Conservation (phyloP, 2,797 vertebrate species). For the Erpetoichthys calabaricus region DNA sequence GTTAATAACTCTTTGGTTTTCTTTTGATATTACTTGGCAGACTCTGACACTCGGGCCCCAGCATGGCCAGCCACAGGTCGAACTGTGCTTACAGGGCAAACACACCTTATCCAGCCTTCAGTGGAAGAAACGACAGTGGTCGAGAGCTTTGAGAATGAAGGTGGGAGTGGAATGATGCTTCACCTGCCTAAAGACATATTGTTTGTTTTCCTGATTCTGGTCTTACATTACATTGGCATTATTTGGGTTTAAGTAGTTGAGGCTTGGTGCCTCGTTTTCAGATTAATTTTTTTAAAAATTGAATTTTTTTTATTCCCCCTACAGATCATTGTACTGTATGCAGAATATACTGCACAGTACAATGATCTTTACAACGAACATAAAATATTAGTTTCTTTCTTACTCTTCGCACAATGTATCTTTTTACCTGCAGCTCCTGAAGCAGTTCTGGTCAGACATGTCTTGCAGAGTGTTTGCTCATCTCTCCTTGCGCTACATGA, state of each 20-base stretch:
- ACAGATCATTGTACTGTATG: too few species aligned
- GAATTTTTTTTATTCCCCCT: too few species aligned
- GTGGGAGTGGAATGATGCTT: constrained; percentile 19
- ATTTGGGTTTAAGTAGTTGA: background rate
- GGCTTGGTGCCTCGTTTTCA: background rate
- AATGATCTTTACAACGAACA: too few species aligned
- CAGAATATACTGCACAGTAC: too few species aligned
- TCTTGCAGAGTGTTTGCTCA: constrained; percentile 53
- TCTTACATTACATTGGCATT: background rate
- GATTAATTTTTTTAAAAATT: background rate
- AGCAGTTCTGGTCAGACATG: constrained; percentile 30
- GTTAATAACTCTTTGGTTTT: background rate
- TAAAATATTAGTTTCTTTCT: too few species aligned
- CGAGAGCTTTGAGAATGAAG: constrained; percentile 11
- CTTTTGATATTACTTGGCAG: constrained; percentile 26
- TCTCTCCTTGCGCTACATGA: constrained; percentile 56
- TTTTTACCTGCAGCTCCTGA: constrained; percentile 28
- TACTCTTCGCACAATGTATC: background rate
- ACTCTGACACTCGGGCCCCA: constrained; percentile 59
- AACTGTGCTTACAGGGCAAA: constrained; percentile 33
- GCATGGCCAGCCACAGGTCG: constrained; percentile 66
- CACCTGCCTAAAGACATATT: too few species aligned
- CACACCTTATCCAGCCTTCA: constrained; percentile 27
- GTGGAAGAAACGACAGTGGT: constrained; percentile 1
- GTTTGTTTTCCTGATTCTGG: background rate